Conservation (phyloP, 2,888 invertebrate species). For the Loripinus fragilis region DNA sequence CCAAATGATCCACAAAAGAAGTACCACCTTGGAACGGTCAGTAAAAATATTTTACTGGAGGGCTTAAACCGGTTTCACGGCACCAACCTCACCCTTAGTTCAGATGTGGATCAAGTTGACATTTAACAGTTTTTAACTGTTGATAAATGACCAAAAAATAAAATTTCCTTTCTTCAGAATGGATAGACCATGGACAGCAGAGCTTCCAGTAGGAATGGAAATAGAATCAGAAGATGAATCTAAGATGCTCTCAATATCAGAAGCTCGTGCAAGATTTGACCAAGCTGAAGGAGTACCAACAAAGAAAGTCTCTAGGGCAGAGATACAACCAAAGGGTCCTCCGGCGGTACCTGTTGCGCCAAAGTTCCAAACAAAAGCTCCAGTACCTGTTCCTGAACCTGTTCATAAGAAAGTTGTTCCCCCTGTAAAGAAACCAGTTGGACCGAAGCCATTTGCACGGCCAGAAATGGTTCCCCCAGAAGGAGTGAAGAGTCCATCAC, state of each 20-base stretch:
- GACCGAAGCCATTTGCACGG: conserved; percentile 31
- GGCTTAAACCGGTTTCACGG: too few relatives aligned
- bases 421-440: conserved; percentile 45
- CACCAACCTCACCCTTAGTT: too few relatives aligned
- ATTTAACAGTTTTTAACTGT: too few relatives aligned
- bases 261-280: conserved; percentile 72
- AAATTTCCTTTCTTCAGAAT: neutral
- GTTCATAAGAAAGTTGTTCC: conserved; percentile 53
- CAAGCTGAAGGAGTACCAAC: conserved; percentile 50
- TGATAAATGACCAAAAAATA: too few relatives aligned
- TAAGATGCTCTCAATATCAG: conserved; percentile 67
- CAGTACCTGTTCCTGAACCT: conserved; percentile 40
- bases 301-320: conserved; percentile 53
- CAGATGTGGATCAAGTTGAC: too few relatives aligned
- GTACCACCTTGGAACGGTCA: too few relatives aligned
- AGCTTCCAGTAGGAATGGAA: conserved; percentile 30
- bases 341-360: conserved; percentile 41
- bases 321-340: conserved; percentile 55
- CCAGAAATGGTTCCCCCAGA: conserved; percentile 17
- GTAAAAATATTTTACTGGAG: too few relatives aligned
- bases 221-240: conserved; percentile 67
- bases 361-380: conserved; percentile 15
- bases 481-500: conserved; percentile 18
- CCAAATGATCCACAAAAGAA: too few relatives aligned
- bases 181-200: neutral